Percentiles rank a stretch among this genome's conserved stretches.
phyloP scores from a whole-genome alignment of 2,888 invertebrate species.

The Lochmaea capreae region DNA sequence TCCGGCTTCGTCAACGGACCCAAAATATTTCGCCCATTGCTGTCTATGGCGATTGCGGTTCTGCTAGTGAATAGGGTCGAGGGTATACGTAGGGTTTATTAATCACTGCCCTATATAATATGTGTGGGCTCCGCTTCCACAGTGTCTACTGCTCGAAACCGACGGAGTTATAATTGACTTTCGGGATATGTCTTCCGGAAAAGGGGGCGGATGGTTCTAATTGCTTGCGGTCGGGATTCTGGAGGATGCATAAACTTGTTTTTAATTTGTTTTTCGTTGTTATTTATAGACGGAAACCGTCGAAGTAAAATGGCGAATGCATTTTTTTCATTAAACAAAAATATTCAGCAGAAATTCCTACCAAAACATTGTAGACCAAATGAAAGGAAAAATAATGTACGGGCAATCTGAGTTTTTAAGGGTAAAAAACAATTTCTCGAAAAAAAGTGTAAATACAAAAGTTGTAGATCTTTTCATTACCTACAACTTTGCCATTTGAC shows the following conservation, averaged over 20 bases:
- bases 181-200: conserved; percentile 21
- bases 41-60: not conserved
- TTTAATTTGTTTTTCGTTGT: conserved; percentile 1
- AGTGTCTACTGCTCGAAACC: conserved; percentile 15
- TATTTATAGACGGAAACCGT: too few relatives aligned
- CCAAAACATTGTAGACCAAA: too few relatives aligned
- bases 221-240: conserved; percentile 14
- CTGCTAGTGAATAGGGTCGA: not conserved
- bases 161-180: conserved; percentile 29
- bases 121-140: conserved; percentile 5
- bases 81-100: conserved; percentile 5
- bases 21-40: not conserved
- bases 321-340: too few relatives aligned
- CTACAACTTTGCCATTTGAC: too few relatives aligned
- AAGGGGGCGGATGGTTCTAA: conserved; percentile 11
- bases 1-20: too few relatives aligned
- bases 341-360: too few relatives aligned
- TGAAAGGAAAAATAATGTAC: too few relatives aligned
- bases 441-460: too few relatives aligned
- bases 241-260: conserved; percentile 5
- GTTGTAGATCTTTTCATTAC: too few relatives aligned
- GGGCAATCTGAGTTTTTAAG: too few relatives aligned
- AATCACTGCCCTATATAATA: conserved; percentile 5
- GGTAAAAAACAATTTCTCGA: too few relatives aligned
- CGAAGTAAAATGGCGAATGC: too few relatives aligned